Evolutionary conservation across 2,888 invertebrate genomes (phyloP).

Genomic region (Cosmopolites sordidus): DNA sequence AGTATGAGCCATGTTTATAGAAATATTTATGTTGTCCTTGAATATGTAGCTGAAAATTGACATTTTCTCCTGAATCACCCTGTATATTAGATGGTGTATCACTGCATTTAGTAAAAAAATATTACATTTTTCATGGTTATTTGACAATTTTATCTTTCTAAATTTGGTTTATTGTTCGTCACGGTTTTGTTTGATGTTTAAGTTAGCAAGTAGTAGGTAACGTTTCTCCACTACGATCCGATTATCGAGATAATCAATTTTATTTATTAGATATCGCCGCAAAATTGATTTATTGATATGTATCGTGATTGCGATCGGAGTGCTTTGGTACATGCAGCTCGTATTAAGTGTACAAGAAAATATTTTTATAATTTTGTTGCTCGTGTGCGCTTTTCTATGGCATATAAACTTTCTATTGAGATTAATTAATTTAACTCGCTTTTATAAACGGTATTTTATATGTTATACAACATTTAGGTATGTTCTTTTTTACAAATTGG

Average conservation of each 20-base stretch:
- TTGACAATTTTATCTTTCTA: no score
- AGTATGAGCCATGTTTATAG: no score
- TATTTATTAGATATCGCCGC: conserved; percentile 1
- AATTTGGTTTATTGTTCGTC: no score
- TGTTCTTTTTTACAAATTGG: no score
- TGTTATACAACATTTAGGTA: no score
- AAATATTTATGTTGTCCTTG: no score
- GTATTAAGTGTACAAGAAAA: background rate
- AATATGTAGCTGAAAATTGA: no score
- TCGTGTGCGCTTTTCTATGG: background rate
- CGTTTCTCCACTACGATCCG: conserved; percentile 14
- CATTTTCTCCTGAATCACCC: no score
- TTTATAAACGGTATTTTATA: background rate
- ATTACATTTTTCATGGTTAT: no score
- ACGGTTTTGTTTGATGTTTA: conserved; percentile 20
- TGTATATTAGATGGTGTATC: no score
- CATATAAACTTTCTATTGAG: background rate
- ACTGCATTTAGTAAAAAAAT: no score
- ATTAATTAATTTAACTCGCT: background rate
- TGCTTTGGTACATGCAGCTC: background rate
- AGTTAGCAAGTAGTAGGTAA: conserved; percentile 20
- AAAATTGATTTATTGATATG: background rate
- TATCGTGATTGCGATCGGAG: no score
- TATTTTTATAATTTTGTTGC: background rate
- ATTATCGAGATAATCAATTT: conserved; percentile 17